Conservation (phyloP, 2,797 vertebrate genomes). For the Antrozous pallidus region DNA sequence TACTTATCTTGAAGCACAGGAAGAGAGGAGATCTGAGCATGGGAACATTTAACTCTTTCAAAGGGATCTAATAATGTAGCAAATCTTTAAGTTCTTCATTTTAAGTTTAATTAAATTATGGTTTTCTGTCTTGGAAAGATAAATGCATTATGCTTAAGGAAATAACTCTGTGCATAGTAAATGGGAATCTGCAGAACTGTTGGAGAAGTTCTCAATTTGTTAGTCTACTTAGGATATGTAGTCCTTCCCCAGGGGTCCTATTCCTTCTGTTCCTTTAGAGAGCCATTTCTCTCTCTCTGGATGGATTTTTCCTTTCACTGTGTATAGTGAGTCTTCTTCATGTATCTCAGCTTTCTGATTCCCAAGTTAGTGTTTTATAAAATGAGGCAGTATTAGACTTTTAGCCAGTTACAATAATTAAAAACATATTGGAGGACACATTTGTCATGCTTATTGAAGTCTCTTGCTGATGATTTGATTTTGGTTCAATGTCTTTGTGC, state of each 20-base stretch:
- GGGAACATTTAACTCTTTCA: constrained; percentile 82
- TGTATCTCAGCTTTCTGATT: neutral
- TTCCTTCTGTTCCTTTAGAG: neutral
- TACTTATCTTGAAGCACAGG: constrained; percentile 81
- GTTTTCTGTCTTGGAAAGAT: constrained; percentile 55
- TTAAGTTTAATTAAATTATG: constrained; percentile 71
- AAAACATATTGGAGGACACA: neutral
- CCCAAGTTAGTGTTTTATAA: constrained; percentile 23
- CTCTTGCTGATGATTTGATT: neutral
- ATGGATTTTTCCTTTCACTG: neutral
- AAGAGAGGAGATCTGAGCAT: constrained; percentile 76
- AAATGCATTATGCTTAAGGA: constrained; percentile 55
- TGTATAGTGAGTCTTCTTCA: neutral
- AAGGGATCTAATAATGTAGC: constrained; percentile 57
- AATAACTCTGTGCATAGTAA: constrained; percentile 62
- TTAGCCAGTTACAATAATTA: neutral
- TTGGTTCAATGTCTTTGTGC: neutral
- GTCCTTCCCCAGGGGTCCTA: neutral
- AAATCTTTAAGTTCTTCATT: constrained; percentile 63
- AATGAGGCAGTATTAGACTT: neutral
- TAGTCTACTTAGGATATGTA: neutral
- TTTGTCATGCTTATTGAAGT: neutral
- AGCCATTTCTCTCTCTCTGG: neutral
- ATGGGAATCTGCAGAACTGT: neutral
- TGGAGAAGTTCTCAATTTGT: neutral